Evolutionary conservation across 2,888 invertebrate genomes (phyloP).

Genomic region (Volucella bombylans): DNA sequence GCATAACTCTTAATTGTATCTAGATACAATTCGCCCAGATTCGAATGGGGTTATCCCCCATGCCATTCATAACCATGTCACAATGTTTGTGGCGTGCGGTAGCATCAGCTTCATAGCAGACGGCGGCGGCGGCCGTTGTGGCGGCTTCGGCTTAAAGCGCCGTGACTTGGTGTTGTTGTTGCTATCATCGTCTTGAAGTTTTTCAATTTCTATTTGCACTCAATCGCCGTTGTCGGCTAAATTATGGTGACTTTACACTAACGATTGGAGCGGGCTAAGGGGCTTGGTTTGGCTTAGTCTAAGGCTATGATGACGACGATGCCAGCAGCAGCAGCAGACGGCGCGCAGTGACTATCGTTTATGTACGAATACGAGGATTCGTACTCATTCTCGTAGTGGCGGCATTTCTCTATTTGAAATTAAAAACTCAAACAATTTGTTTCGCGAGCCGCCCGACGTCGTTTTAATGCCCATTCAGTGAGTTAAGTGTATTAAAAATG

Average conservation of each 20-base stretch:
- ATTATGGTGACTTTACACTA: conserved; percentile 49
- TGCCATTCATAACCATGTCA: conserved; percentile 46
- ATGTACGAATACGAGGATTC: too few species aligned
- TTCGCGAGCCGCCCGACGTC: conserved; percentile 59
- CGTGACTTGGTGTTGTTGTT: conserved; percentile 49
- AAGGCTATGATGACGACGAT: conserved; percentile 26
- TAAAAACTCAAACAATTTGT: conserved; percentile 72
- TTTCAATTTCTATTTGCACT: conserved; percentile 47
- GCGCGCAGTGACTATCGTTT: conserved; percentile 27
- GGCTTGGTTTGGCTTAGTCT: neutral
- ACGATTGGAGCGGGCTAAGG: neutral
- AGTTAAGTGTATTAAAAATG: conserved; percentile 68
- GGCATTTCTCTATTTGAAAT: conserved; percentile 69
- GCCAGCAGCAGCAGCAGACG: conserved; percentile 3
- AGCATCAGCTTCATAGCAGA: conserved; percentile 24
- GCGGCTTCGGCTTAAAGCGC: conserved; percentile 55
- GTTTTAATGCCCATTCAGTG: conserved; percentile 56
- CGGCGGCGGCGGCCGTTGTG: neutral
- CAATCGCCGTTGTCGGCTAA: conserved; percentile 36
- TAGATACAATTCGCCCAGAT: conserved; percentile 45
- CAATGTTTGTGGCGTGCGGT: conserved; percentile 54
- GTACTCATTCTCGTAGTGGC: conserved; percentile 29
- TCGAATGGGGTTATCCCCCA: neutral
- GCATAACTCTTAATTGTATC: conserved; percentile 39
- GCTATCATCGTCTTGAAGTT: conserved; percentile 54